Evolutionary conservation across 2,113 vertebrate genomes (phyloP), one percentile per base, ranked within the genome.

Genomic region (Numida meleagris): DNA sequence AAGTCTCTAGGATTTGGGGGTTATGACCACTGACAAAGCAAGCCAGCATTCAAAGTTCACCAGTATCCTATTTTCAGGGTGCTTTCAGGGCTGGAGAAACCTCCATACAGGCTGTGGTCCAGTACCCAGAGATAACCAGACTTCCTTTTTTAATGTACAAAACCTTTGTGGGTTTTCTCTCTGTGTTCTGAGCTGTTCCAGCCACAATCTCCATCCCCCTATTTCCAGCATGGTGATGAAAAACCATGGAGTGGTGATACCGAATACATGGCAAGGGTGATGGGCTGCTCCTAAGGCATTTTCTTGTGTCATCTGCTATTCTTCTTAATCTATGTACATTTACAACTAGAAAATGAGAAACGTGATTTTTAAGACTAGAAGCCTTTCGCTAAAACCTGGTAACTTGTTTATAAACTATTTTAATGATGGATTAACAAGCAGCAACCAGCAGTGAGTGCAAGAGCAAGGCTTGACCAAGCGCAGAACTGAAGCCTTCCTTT

Each of bases 271-370:
- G 68, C 75, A 83, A 83, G 72, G 87, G 55, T 4, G 4, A 88
- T 50, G 75, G 91, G 85, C 66, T 95, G 91, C 92, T 93, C 94
- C 84, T 95, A 97, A 95, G 90, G 93, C 94, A 95, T 90, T 86
- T 92, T 95, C 94, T 94, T 81, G 93, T 77, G 82, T 95, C 82
- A 62, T 79, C 62, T 70, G 45, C 66, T 79, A 83, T 3, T 25
- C 61, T 86, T 61, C 78, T 51, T 91, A 68, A 34, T 12, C 78
- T 94, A 86, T 82, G 65, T 94, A 91, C 61, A 94, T 65, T 88
- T 66, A 51, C 7, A 2, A 61, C 79, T 86, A 93, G 51, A 90
- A 91, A 94, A 86, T 43, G 70, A 90, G 79, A 86, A 88, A 36
- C 33, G 8, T 0, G 7, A 14, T 34, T 82, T 65, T 33, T 16